Conservation (phyloP, 2,113 vertebrate species). For the Procapra przewalskii region DNA sequence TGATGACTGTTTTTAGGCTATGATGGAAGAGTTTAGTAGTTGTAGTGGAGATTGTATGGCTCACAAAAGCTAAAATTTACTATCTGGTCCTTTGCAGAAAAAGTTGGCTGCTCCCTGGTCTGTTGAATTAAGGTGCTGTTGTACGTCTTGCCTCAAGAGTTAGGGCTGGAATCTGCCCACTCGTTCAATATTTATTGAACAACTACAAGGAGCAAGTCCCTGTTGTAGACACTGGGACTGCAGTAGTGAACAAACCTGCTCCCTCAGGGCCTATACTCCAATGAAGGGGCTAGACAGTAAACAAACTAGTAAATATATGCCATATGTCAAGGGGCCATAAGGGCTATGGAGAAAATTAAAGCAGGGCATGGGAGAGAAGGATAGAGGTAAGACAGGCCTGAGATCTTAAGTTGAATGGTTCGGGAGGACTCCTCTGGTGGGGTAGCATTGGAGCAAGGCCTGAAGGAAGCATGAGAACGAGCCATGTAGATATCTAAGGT, state of each 20-base stretch:
- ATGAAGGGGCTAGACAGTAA: background rate
- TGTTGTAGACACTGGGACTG: background rate
- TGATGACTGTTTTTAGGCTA: background rate
- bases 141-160: background rate
- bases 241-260: background rate
- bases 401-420: background rate
- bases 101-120: background rate
- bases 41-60: background rate
- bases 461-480: background rate
- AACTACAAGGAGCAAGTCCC: background rate
- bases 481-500: background rate
- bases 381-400: background rate
- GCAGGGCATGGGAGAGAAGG: background rate
- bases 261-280: background rate
- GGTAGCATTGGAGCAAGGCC: background rate
- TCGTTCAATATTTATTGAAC: background rate
- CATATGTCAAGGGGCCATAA: background rate
- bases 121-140: background rate
- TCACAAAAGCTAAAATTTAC: background rate
- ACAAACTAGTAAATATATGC: background rate
- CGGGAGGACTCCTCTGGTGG: background rate
- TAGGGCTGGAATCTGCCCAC: background rate
- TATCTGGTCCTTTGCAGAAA: background rate
- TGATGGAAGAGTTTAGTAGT: background rate
- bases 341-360: background rate